phyloP scores from a whole-genome alignment of 2,797 vertebrate genomes.

The Coranthus polyacanthus region DNA sequence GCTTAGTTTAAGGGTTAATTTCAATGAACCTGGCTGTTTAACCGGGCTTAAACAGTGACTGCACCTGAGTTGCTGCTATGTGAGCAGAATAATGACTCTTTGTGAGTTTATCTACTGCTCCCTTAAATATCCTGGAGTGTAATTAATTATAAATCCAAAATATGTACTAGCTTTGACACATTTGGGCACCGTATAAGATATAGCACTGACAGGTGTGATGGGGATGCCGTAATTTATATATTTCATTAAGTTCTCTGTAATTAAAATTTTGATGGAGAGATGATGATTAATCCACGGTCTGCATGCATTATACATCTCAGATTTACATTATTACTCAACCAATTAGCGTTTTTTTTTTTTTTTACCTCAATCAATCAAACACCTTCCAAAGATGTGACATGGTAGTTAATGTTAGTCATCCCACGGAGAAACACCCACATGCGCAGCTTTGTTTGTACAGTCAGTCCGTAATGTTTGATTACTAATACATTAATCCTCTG shows the following conservation, averaged over 20 bases:
- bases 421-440: background rate
- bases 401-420: background rate
- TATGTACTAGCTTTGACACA: conserved; percentile 4
- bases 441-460: conserved; percentile 8
- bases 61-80: no score
- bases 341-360: background rate
- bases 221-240: conserved; percentile 2
- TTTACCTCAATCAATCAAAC: no score
- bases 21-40: no score
- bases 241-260: conserved; percentile 25
- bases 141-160: conserved; percentile 16
- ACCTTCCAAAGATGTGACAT: background rate
- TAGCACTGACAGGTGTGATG: background rate
- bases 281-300: conserved; percentile 14
- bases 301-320: conserved; percentile 17
- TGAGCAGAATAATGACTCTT: background rate
- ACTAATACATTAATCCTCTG: background rate
- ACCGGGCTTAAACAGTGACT: no score
- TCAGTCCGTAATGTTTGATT: background rate
- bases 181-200: conserved; percentile 8
- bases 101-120: background rate
- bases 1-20: no score
- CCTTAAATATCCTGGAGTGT: conserved; percentile 3
- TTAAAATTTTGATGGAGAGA: conserved; percentile 28
- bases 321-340: conserved; percentile 1